Conservation (phyloP, 1,140 invertebrate genomes). For the Uloborus diversus region DNA sequence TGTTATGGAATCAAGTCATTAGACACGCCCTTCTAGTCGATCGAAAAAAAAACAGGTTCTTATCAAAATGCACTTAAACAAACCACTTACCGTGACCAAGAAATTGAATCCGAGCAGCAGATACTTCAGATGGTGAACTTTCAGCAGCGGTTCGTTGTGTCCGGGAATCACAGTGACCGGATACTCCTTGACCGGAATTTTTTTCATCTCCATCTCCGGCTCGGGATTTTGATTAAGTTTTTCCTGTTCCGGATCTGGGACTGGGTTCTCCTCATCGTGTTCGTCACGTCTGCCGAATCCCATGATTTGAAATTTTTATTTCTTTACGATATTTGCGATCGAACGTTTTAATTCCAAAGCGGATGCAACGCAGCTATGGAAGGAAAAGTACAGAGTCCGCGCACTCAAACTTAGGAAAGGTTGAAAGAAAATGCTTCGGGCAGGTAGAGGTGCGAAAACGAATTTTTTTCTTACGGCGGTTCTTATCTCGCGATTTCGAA, state of each 20-base stretch:
- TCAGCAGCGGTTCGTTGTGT: constrained; percentile 17
- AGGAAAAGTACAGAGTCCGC: too few species aligned
- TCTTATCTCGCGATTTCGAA: too few species aligned
- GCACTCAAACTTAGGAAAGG: not conserved
- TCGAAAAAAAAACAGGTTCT: not conserved
- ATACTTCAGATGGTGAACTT: constrained; percentile 38
- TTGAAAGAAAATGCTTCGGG: too few species aligned
- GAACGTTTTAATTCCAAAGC: too few species aligned
- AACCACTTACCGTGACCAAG: constrained; percentile 22
- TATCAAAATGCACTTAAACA: not conserved
- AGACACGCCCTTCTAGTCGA: too few species aligned
- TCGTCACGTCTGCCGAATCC: constrained; percentile 24
- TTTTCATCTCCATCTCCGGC: constrained; percentile 26
- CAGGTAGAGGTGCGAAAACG: too few species aligned
- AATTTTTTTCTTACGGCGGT: too few species aligned
- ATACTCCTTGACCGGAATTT: constrained; percentile 20
- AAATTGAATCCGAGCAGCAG: constrained; percentile 30
- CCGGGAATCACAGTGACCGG: constrained; percentile 19
- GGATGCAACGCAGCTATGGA: too few species aligned
- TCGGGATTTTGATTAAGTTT: not conserved
- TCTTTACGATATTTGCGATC: not conserved
- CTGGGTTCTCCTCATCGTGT: constrained; percentile 36
- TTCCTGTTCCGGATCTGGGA: constrained; percentile 19
- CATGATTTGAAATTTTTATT: constrained; percentile 8
- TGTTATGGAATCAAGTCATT: too few species aligned